Conservation (phyloP, 2,797 vertebrate genomes). For the Danio tinwini region DNA sequence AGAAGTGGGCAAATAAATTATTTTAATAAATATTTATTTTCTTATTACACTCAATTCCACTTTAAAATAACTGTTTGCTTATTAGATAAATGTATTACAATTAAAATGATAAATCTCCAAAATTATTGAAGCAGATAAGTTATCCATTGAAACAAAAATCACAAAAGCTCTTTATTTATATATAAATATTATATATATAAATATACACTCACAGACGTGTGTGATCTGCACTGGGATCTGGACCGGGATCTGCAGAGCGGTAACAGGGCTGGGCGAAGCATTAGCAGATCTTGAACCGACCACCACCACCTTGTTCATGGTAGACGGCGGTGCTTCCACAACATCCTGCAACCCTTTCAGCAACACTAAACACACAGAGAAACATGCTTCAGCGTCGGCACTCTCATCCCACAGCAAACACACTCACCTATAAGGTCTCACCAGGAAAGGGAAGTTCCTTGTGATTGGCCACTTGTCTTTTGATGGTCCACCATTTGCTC, state of each 20-base stretch:
- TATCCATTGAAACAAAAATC: not conserved
- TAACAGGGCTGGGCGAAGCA: constrained; percentile 80
- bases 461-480: constrained; percentile 98
- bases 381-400: constrained; percentile 8
- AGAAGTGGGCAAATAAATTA: too few relatives aligned
- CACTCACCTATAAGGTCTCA: constrained; percentile 26
- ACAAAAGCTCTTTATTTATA: not conserved
- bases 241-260: constrained; percentile 93
- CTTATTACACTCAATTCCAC: too few relatives aligned
- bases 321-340: constrained; percentile 81
- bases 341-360: constrained; percentile 95
- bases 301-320: constrained; percentile 73
- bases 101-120: not conserved
- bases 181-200: too few relatives aligned
- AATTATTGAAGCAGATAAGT: not conserved
- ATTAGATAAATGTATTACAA: too few relatives aligned
- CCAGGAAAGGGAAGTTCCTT: constrained; percentile 90
- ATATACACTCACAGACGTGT: constrained; percentile 88
- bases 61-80: too few relatives aligned
- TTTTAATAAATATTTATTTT: too few relatives aligned
- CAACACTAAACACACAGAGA: constrained; percentile 79
- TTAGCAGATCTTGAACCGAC: constrained; percentile 71
- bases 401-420: not conserved
- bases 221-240: constrained; percentile 99
- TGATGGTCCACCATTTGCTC: constrained; percentile 99